A percentile compares a stretch with the other conserved stretches of the same genome.
Evolutionary conservation across 2,113 vertebrate genomes (phyloP).

Genomic region (Plectropomus leopardus): DNA sequence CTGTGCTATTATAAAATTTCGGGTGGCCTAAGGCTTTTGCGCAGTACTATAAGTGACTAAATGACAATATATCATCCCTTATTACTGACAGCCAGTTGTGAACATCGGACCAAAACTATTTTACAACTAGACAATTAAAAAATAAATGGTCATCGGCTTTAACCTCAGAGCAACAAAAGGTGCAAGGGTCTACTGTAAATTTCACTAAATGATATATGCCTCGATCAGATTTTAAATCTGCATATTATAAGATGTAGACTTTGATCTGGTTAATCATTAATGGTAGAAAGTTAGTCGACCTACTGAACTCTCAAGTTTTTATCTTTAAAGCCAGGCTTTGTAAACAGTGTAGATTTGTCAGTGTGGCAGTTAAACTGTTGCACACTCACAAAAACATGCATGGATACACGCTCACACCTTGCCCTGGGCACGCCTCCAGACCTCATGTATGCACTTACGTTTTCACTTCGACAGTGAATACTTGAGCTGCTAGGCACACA

Average conservation of each 20-base stretch:
- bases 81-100: too few species aligned
- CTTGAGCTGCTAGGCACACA: constrained; percentile 73
- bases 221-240: neutral
- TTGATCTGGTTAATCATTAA: constrained; percentile 61
- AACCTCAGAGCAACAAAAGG: too few species aligned
- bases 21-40: too few species aligned
- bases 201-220: neutral
- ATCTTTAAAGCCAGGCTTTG: constrained; percentile 7
- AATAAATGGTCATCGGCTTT: too few species aligned
- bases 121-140: too few species aligned
- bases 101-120: too few species aligned
- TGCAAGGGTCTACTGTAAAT: too few species aligned
- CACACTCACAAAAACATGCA: constrained; percentile 8
- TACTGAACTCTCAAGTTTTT: neutral
- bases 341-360: constrained; percentile 4
- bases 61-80: too few species aligned
- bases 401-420: constrained; percentile 47
- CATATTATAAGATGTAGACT: constrained; percentile 37
- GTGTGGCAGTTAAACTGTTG: constrained; percentile 63
- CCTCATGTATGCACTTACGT: constrained; percentile 72
- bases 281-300: constrained; percentile 8
- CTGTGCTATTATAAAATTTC: too few species aligned
- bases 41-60: too few species aligned
- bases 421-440: constrained; percentile 69
- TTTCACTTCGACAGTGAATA: constrained; percentile 83